Evolutionary conservation across 2,113 vertebrate genomes (phyloP).

Genomic region (Coptodon bakossiorum): DNA sequence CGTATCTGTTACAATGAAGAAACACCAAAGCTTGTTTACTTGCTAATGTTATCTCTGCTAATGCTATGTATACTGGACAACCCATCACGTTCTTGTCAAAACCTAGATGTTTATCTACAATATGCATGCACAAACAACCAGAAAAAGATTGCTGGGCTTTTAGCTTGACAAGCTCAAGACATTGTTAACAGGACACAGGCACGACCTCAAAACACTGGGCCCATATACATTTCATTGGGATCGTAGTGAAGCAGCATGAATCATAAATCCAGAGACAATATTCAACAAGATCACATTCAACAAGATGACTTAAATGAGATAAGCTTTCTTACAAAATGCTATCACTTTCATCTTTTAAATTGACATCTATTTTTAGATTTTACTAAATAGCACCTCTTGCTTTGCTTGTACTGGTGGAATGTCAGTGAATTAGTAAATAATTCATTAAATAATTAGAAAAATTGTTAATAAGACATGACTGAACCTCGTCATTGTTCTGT

Average conservation of each 20-base stretch:
- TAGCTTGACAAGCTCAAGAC: background rate
- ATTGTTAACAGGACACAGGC: background rate
- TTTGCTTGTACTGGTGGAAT: background rate
- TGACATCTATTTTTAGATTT: background rate
- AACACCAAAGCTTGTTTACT: background rate
- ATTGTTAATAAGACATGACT: background rate
- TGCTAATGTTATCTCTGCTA: background rate
- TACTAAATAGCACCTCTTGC: background rate
- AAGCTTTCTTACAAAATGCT: background rate
- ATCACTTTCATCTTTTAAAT: background rate
- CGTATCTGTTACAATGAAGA: background rate
- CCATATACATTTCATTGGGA: background rate
- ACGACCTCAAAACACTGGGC: background rate
- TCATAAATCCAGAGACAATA: background rate
- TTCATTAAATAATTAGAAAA: background rate
- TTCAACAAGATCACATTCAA: background rate
- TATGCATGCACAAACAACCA: background rate
- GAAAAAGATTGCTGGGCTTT: background rate
- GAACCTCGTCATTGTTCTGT: background rate
- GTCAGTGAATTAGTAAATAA: background rate
- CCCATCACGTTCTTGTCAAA: background rate
- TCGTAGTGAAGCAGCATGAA: background rate
- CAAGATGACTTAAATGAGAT: background rate
- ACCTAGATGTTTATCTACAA: background rate
- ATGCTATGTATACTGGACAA: background rate